Conservation (phyloP, 1,140 invertebrate genomes). For the Heterodera schachtii region DNA sequence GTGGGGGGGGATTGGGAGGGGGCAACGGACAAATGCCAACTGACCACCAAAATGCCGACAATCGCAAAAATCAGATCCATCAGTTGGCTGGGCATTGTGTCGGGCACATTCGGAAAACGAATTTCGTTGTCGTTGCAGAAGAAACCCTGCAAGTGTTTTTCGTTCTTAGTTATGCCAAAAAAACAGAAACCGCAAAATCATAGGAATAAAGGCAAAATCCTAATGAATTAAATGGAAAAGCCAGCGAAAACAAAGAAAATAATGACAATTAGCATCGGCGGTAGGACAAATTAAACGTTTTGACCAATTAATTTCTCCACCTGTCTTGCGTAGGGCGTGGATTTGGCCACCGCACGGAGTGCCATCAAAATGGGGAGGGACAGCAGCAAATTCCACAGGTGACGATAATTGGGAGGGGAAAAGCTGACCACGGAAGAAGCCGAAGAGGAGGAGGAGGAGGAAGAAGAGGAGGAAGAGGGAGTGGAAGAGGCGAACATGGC, state of each 20-base stretch:
- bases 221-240: no score
- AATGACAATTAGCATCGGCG: no score
- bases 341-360: constrained; percentile 16
- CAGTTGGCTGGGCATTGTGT: constrained; percentile 41
- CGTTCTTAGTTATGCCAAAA: no score
- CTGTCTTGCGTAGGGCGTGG: constrained; percentile 36
- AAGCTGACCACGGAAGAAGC: constrained; percentile 15
- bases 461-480: constrained; percentile 1
- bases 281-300: no score
- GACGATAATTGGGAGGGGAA: constrained; percentile 19
- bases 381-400: constrained; percentile 27
- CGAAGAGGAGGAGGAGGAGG: constrained; percentile 17
- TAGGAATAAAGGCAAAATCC: no score
- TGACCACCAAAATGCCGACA: constrained; percentile 49
- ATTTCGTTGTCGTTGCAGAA: constrained; percentile 59
- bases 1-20: background rate
- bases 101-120: constrained; percentile 43
- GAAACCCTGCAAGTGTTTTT: constrained; percentile 44
- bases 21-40: constrained; percentile 21
- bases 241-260: no score
- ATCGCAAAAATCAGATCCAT: constrained; percentile 53
- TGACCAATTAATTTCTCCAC: constrained; percentile 11
- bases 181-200: no score
- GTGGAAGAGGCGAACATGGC: background rate
- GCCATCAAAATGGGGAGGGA: constrained; percentile 34